phyloP scores from a whole-genome alignment of 2,888 invertebrate genomes.

The Mimachlamys varia region DNA sequence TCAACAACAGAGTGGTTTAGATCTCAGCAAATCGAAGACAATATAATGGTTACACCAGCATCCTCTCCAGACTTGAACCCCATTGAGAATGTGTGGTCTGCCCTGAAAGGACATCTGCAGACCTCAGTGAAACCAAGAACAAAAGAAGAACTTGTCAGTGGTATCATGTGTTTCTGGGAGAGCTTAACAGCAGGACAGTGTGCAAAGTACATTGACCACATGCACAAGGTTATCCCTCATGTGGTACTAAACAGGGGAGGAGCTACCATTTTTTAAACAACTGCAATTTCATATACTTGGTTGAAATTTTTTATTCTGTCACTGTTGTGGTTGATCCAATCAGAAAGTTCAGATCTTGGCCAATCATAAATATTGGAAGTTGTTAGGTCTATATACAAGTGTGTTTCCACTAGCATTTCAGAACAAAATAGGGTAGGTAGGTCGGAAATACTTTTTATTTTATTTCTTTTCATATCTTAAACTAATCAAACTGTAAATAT shows the following conservation, averaged over 20 bases:
- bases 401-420: too few species aligned
- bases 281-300: too few species aligned
- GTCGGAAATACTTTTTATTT: too few species aligned
- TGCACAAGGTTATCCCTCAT: conserved; percentile 53
- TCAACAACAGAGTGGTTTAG: conserved; percentile 53
- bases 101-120: conserved; percentile 50
- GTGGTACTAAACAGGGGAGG: conserved; percentile 49
- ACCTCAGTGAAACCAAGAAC: conserved; percentile 48
- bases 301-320: too few species aligned
- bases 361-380: too few species aligned
- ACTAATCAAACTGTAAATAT: too few species aligned
- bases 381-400: too few species aligned
- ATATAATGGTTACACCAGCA: conserved; percentile 49
- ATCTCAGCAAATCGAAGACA: conserved; percentile 40
- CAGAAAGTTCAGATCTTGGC: too few species aligned
- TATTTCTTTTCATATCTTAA: too few species aligned
- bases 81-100: conserved; percentile 57
- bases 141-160: conserved; percentile 52
- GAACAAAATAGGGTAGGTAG: too few species aligned
- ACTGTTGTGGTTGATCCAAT: too few species aligned
- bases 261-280: conserved; percentile 48
- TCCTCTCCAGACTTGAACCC: conserved; percentile 57
- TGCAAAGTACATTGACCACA: conserved; percentile 56
- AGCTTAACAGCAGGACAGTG: conserved; percentile 49
- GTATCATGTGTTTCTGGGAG: conserved; percentile 52